Conservation (phyloP, 2,888 invertebrate genomes). For the Capitulum mitella region DNA sequence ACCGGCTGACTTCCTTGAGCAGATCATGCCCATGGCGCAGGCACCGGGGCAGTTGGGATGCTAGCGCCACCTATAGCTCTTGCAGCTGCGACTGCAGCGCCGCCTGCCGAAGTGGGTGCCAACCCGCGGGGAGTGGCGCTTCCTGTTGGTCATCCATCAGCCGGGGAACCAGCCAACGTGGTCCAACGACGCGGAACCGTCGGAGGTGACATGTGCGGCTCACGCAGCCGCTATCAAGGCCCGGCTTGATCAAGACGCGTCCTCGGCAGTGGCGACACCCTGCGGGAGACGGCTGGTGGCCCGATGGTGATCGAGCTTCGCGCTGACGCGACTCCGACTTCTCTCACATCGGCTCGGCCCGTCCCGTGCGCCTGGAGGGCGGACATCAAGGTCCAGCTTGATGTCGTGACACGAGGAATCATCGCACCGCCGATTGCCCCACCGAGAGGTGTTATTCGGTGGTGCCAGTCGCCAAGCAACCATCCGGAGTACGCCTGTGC, state of each 20-base stretch:
- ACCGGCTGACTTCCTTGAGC: too few species aligned
- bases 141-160: background rate
- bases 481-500: slow-evolving; percentile 24
- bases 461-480: slow-evolving; percentile 2
- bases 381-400: slow-evolving; percentile 27
- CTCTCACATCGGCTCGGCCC: background rate
- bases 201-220: background rate
- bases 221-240: background rate
- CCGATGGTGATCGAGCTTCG: slow-evolving; percentile 13
- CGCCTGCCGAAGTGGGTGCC: too few species aligned
- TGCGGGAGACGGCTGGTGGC: slow-evolving; percentile 23
- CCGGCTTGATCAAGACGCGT: background rate
- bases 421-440: slow-evolving; percentile 19
- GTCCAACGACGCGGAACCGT: background rate
- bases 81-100: too few species aligned
- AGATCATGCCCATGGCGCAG: too few species aligned
- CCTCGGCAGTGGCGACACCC: background rate
- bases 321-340: slow-evolving; percentile 1
- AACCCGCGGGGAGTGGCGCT: too few species aligned
- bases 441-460: slow-evolving; percentile 26
- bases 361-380: slow-evolving; percentile 27
- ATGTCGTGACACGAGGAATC: slow-evolving; percentile 9
- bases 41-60: too few species aligned
- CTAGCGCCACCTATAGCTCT: too few species aligned
- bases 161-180: background rate